phyloP scores from a whole-genome alignment of 1,140 invertebrate genomes.

The Frieseomelitta varia region DNA sequence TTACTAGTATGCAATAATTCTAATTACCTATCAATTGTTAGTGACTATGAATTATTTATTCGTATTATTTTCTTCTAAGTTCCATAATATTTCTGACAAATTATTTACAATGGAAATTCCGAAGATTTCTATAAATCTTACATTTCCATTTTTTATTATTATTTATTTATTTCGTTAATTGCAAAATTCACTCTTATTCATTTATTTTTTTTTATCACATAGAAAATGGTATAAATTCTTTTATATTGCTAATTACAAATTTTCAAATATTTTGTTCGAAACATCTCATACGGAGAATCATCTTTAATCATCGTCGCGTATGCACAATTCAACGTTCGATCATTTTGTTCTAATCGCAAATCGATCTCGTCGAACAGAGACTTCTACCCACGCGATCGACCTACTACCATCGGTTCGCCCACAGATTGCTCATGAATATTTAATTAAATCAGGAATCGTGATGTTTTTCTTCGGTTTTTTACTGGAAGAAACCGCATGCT shows the following conservation, averaged over 20 bases:
- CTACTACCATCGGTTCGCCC: conserved; percentile 72
- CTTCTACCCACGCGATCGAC: conserved; percentile 71
- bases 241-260: too few relatives aligned
- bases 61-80: background rate
- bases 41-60: background rate
- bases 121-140: background rate
- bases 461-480: conserved; percentile 68
- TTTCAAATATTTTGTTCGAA: background rate
- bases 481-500: background rate
- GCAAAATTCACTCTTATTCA: background rate
- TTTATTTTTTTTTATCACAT: background rate
- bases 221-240: background rate
- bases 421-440: conserved; percentile 72
- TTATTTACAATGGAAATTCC: background rate
- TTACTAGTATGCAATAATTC: background rate
- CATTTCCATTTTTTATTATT: background rate
- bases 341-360: conserved; percentile 63
- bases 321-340: conserved; percentile 5
- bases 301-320: background rate
- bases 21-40: background rate
- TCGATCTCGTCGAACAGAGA: conserved; percentile 72
- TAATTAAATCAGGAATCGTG: conserved; percentile 71
- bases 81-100: background rate
- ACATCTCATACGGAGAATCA: background rate
- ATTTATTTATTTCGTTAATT: background rate